These are phyloP conservation scores for Drosophila fungiperda DNA, from an alignment of 2,888 invertebrate species.

Conservation along the genomic window DNA sequence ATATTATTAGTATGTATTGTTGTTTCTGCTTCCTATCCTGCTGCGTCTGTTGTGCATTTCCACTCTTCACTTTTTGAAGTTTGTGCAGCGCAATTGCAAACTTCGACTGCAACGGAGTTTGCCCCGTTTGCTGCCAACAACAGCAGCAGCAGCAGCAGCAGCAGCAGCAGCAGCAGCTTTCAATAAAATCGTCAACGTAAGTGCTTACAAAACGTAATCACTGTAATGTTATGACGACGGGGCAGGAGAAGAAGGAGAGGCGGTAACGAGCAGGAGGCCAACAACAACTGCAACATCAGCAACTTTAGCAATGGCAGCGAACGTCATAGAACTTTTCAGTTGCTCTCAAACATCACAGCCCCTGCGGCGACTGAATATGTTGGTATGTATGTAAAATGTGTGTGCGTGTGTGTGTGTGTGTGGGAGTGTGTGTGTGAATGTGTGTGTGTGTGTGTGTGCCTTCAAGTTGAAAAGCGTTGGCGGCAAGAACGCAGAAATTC, in stretches of 20 bases:
- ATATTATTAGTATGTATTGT: conserved; percentile 29
- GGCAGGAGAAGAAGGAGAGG: conserved; percentile 12
- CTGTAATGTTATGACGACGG: conserved; percentile 69
- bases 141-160: conserved; percentile 4
- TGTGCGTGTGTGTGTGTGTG: conserved; percentile 19
- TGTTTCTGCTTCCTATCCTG: conserved; percentile 30
- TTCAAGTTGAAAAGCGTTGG: conserved; percentile 53
- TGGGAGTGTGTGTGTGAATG: conserved; percentile 4
- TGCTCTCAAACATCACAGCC: conserved; percentile 62
- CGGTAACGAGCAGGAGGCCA: conserved; percentile 45
- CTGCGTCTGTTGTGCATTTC: conserved; percentile 55
- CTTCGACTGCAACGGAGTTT: conserved; percentile 50
- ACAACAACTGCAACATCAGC: conserved; percentile 5
- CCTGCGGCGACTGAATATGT: conserved; percentile 48
- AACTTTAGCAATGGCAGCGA: conserved; percentile 15
- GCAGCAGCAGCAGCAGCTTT: conserved; percentile 38
- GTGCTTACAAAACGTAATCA: conserved; percentile 78
- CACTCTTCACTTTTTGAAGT: conserved; percentile 56
- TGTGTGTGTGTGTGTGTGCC: conserved; percentile 11
- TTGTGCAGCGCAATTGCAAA: conserved; percentile 63
- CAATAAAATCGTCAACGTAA: conserved; percentile 73
- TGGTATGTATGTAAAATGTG: conserved; percentile 27
- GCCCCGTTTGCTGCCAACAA: conserved; percentile 36
- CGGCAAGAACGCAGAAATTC: conserved; percentile 63
- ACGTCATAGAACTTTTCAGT: conserved; percentile 68